Evolutionary conservation across 2,888 invertebrate species (phyloP).

Genomic region (Erannis defoliaria): DNA sequence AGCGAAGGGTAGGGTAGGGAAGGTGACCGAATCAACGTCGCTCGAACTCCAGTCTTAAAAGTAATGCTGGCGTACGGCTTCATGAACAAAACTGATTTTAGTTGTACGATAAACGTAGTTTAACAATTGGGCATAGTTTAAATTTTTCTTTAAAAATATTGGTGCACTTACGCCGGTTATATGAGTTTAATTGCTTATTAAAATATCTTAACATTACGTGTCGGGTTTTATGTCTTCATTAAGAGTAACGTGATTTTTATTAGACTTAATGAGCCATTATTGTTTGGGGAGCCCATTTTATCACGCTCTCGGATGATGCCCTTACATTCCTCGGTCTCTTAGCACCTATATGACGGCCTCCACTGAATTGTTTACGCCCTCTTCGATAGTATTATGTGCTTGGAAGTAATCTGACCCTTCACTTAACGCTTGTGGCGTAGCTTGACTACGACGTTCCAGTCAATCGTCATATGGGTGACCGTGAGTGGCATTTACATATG

Average conservation of each 20-base stretch:
- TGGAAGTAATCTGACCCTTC: background rate
- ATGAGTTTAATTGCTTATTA: slow-evolving; percentile 28
- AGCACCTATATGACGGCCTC: slow-evolving; percentile 6
- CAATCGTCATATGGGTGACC: too few species aligned
- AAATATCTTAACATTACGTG: slow-evolving; percentile 26
- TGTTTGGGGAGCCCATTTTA: slow-evolving; percentile 16
- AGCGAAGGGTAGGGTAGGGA: too few species aligned
- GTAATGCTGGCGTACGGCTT: too few species aligned
- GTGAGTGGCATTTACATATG: too few species aligned
- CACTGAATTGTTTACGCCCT: background rate
- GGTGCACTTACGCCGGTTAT: background rate
- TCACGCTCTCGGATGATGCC: background rate
- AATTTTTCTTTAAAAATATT: slow-evolving; percentile 6
- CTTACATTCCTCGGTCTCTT: slow-evolving; percentile 8
- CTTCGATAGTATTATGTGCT: background rate
- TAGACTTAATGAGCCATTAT: slow-evolving; percentile 13
- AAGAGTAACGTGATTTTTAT: slow-evolving; percentile 24
- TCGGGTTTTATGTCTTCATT: slow-evolving; percentile 36
- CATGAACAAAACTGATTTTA: too few species aligned
- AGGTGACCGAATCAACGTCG: too few species aligned
- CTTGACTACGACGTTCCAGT: too few species aligned
- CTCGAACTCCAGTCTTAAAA: too few species aligned
- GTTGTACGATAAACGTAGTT: too few species aligned
- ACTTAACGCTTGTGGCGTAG: too few species aligned
- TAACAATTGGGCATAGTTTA: background rate